Evolutionary conservation across 2,888 invertebrate species (phyloP).

Genomic region (Malthinus flaveolus): DNA sequence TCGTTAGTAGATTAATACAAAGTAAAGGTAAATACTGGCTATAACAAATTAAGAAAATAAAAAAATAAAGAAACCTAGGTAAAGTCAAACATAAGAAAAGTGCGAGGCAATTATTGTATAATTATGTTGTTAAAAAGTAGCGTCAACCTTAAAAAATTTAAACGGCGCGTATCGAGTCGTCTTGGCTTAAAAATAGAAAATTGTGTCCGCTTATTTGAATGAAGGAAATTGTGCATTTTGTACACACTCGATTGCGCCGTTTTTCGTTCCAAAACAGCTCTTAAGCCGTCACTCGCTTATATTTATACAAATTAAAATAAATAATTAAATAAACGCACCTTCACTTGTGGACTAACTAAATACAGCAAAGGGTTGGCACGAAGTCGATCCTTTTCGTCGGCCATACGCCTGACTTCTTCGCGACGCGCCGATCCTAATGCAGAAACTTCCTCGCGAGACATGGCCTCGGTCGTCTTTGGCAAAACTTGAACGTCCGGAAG

Average conservation of each 20-base stretch:
- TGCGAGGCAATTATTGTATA: conserved; percentile 39
- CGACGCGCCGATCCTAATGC: conserved; percentile 90
- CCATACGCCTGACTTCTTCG: conserved; percentile 90
- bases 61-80: conserved; percentile 45
- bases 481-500: conserved; percentile 92
- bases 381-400: conserved; percentile 88
- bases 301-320: conserved; percentile 1
- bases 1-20: conserved; percentile 16
- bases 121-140: conserved; percentile 24
- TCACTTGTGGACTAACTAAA: conserved; percentile 95
- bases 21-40: conserved; percentile 15
- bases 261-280: conserved; percentile 20
- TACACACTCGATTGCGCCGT: conserved; percentile 13
- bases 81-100: conserved; percentile 49
- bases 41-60: conserved; percentile 14
- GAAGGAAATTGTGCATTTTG: neutral
- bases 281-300: conserved; percentile 21
- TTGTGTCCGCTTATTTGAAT: conserved; percentile 7
- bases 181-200: conserved; percentile 9
- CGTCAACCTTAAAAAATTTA: conserved; percentile 20
- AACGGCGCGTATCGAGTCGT: conserved; percentile 21
- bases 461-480: conserved; percentile 77
- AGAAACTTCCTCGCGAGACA: conserved; percentile 95
- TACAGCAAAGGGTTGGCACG: conserved; percentile 94
- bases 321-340: conserved; percentile 65